Conservation (phyloP, 2,797 vertebrate species). For the Syndactyla subalaris region DNA sequence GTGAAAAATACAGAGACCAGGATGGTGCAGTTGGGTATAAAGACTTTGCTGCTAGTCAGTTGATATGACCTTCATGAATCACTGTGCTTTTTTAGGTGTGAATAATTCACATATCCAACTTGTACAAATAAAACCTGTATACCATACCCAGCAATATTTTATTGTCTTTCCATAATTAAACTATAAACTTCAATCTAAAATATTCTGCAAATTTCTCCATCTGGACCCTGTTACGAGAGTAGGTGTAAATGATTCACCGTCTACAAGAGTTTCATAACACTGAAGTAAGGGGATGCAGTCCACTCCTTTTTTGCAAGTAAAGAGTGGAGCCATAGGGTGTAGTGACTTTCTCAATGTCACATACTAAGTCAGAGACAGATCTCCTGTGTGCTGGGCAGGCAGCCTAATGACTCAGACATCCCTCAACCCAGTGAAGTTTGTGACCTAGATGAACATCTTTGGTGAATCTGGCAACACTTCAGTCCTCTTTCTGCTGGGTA, state of each 20-base stretch:
- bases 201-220: constrained; percentile 16
- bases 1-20: neutral
- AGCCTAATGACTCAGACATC: neutral
- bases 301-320: neutral
- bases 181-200: neutral
- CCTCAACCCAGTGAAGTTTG: neutral
- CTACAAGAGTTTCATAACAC: neutral
- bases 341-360: neutral
- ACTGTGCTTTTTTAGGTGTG: neutral
- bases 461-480: neutral
- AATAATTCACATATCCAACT: neutral
- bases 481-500: neutral
- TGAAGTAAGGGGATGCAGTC: neutral
- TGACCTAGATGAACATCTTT: neutral
- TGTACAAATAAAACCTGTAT: neutral
- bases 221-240: neutral
- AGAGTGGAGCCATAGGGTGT: neutral
- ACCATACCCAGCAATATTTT: neutral
- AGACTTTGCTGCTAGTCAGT: neutral
- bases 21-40: neutral
- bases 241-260: neutral
- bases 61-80: neutral
- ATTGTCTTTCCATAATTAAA: constrained; percentile 5
- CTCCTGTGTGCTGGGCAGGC: neutral
- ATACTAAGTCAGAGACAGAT: neutral